Evolutionary conservation across 92 coral and sea anemone species (phyloP), one percentile per base, ranked within the genome.

Genomic region (Bergia sp.): DNA sequence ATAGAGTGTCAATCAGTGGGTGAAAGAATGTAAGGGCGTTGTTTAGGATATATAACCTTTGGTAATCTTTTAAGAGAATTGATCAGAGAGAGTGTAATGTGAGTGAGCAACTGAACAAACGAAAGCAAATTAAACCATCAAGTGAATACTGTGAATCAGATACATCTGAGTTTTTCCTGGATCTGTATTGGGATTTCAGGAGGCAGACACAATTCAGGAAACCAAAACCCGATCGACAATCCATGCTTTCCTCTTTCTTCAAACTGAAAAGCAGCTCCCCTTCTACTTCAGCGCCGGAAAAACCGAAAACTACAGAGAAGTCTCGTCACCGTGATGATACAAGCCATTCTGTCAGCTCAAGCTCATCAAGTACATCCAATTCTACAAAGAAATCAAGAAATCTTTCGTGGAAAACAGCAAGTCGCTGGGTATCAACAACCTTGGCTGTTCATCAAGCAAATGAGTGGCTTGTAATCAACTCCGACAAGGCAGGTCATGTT

Each of bases 401-500:
- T 77, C 64, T 93, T 66, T 45, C 91, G 37, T 86, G 83, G 77
- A 29, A 79, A 41, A 40, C 93, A 87, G 96, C 94, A 8, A 91
- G 91, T 89, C 67, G 90, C 18, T 92, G 95, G 95, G 80, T 86
- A 81, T 23, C 86, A 90, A 87, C 92, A 86, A 21, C 89, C 85
- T 66, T 94, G 79, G 94, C 95, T 4, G 11, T 74, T 47, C 86
- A 89, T 80, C 79, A 77, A 69, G 94, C 94, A 44, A 88, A 86
- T 42, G 94, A 94, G 77, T 94, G 96, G 93, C 90, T 92, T 21
- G 89, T 90, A 16, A 77, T 92, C 91, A 88, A 92, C 85, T 85
- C 82, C 42, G 96, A 90, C 78, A 86, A 87, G 82, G 88, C 92
- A 82, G 89, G 75, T 79, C 58, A 66, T 74, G 94, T 90, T 42